A percentile compares a stretch with the other conserved stretches of the same genome.
Evolutionary conservation across 2,888 invertebrate genomes (phyloP).

Genomic region (Phania funesta): DNA sequence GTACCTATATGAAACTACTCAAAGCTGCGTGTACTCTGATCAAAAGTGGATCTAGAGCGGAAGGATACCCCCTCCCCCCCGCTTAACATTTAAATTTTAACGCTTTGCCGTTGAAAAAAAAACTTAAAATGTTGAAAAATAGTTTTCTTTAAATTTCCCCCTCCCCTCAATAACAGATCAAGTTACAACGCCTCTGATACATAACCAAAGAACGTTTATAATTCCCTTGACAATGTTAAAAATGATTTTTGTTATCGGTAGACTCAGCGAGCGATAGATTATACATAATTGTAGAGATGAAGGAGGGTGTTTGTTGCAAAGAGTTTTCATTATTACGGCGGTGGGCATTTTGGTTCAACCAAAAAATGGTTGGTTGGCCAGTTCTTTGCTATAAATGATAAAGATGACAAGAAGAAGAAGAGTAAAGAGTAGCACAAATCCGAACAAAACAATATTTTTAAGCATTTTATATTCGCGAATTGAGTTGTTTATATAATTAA

Average conservation of each 20-base stretch:
- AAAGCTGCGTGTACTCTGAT: no score
- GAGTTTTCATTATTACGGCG: conserved; percentile 11
- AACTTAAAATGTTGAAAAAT: no score
- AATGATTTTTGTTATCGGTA: background rate
- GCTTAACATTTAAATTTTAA: no score
- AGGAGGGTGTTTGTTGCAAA: conserved; percentile 14
- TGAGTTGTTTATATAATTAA: conserved; percentile 57
- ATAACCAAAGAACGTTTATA: conserved; percentile 4
- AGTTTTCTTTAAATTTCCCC: no score
- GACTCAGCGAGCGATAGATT: background rate
- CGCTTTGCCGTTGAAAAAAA: no score
- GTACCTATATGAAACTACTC: no score
- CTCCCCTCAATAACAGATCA: no score
- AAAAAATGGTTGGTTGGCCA: conserved; percentile 39
- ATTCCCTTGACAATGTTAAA: conserved; percentile 30
- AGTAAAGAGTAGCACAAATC: conserved; percentile 63
- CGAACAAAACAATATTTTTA: conserved; percentile 52
- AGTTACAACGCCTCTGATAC: no score
- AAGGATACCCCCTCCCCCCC: no score
- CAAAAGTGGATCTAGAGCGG: no score
- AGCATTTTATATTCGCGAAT: conserved; percentile 12
- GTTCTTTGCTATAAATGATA: conserved; percentile 22
- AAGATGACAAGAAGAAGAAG: background rate
- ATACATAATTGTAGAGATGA: conserved; percentile 11
- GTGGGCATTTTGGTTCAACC: background rate